Evolutionary conservation across 2,797 vertebrate genomes (phyloP).

Genomic region (Centroberyx gerrardi): DNA sequence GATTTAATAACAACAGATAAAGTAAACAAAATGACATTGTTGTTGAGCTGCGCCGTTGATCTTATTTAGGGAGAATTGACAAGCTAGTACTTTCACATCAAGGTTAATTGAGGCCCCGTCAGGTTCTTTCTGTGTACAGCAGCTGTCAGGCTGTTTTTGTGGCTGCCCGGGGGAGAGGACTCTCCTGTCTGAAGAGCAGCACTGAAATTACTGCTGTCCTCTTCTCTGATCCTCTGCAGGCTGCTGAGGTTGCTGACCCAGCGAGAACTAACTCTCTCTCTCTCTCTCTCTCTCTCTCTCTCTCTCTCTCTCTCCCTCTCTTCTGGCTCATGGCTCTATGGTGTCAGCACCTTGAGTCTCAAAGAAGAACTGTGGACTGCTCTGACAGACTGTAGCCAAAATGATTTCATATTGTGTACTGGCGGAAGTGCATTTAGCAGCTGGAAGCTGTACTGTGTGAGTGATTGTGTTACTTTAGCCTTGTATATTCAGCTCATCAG

Average conservation of each 20-base stretch:
- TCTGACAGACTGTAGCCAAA: conserved; percentile 56
- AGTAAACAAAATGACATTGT: conserved; percentile 34
- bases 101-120: conserved; percentile 66
- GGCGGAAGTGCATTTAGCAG: conserved; percentile 65
- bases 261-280: conserved; percentile 62
- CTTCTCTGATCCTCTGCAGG: conserved; percentile 71
- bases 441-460: conserved; percentile 55
- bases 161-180: conserved; percentile 52
- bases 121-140: conserved; percentile 54
- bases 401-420: conserved; percentile 56
- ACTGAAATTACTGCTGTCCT: conserved; percentile 74
- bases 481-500: conserved; percentile 68
- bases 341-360: conserved; percentile 73
- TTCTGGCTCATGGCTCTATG: conserved; percentile 44
- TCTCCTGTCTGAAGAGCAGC: conserved; percentile 71
- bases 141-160: conserved; percentile 68
- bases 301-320: not conserved
- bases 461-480: conserved; percentile 70
- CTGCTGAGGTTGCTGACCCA: conserved; percentile 76
- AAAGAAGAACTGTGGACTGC: conserved; percentile 52
- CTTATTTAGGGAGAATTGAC: conserved; percentile 40
- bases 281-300: not conserved
- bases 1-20: conserved; percentile 27
- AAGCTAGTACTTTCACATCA: conserved; percentile 54
- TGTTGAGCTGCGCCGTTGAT: conserved; percentile 34